Evolutionary conservation across 2,113 vertebrate species (phyloP).

Genomic region (Glareola pratincola): DNA sequence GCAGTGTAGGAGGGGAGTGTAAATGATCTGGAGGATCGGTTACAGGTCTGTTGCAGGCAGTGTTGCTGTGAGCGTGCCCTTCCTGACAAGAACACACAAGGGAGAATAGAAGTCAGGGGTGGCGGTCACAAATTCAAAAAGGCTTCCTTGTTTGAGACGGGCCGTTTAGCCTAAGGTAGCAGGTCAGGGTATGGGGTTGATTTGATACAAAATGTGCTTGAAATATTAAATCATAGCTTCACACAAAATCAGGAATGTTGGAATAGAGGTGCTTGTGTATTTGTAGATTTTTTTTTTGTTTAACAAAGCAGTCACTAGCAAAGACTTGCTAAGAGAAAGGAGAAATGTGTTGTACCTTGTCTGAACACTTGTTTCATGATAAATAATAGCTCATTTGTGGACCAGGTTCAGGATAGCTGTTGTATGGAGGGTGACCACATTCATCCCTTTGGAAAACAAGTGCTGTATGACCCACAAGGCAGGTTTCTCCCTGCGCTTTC

Average conservation of each 20-base stretch:
- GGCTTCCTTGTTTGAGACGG: neutral
- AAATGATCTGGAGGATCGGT: neutral
- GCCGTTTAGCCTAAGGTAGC: neutral
- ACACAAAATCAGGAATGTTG: neutral
- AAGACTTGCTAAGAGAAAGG: neutral
- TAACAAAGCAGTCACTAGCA: neutral
- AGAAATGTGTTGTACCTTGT: fast-evolving
- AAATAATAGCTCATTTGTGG: neutral
- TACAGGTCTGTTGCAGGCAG: neutral
- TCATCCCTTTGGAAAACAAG: neutral
- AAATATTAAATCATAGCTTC: neutral
- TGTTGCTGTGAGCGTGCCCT: neutral
- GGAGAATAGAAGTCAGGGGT: neutral
- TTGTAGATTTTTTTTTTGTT: neutral
- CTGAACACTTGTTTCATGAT: neutral
- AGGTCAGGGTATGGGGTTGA: neutral
- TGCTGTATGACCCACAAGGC: neutral
- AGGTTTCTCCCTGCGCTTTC: neutral
- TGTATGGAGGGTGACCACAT: neutral
- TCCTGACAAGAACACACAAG: neutral
- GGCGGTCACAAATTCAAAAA: neutral
- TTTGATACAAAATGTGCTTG: neutral
- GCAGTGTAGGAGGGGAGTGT: neutral
- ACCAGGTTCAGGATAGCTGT: neutral
- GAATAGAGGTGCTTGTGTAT: neutral